Percentiles rank a stretch among this genome's conserved stretches.
phyloP scores from a whole-genome alignment of 2,888 invertebrate genomes.

The Hermaeophaga mercurialis region DNA sequence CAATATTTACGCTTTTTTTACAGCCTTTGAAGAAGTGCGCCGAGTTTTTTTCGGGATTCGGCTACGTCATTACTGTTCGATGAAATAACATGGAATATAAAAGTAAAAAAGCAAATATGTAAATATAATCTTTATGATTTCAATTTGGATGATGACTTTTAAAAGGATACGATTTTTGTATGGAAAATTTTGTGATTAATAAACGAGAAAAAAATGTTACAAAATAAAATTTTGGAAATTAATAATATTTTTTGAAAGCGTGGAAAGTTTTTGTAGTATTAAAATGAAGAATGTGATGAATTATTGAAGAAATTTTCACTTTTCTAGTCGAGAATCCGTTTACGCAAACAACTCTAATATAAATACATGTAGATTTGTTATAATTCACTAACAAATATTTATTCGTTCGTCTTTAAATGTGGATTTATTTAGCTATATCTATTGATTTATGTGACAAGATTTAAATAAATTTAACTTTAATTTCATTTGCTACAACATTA shows the following conservation, averaged over 20 bases:
- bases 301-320: too few relatives aligned
- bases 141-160: background rate
- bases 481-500: slow-evolving; percentile 39
- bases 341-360: slow-evolving; percentile 27
- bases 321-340: too few relatives aligned
- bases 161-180: too few relatives aligned
- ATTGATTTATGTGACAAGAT: slow-evolving; percentile 45
- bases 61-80: background rate
- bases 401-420: slow-evolving; percentile 35
- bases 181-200: too few relatives aligned
- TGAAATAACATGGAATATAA: background rate
- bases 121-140: background rate
- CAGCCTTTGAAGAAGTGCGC: background rate
- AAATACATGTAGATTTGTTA: slow-evolving; percentile 25
- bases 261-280: too few relatives aligned
- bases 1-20: slow-evolving; percentile 32
- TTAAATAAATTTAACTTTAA: slow-evolving; percentile 41
- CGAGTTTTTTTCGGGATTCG: background rate
- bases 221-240: too few relatives aligned
- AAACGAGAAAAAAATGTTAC: too few relatives aligned
- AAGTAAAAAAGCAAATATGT: background rate
- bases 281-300: too few relatives aligned
- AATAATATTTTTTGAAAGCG: too few relatives aligned
- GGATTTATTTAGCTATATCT: slow-evolving; percentile 39
- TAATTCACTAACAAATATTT: slow-evolving; percentile 34